Evolutionary conservation across 2,797 vertebrate species (phyloP), one percentile per base, ranked within the genome.

Genomic region (Poecile montanus): DNA sequence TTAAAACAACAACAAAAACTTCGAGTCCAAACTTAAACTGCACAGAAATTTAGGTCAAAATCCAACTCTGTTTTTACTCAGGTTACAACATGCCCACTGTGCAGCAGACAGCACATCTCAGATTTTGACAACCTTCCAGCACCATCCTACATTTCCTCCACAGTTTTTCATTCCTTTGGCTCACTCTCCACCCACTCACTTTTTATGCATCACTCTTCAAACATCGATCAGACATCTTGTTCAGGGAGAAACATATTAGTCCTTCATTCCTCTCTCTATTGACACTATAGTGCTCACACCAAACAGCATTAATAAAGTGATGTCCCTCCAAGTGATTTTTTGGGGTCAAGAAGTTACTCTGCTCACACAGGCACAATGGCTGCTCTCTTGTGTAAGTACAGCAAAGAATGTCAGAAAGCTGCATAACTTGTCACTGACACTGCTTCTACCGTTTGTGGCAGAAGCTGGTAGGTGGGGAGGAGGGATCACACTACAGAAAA

Each of bases 101-200:
- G 1, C 76, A 93, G 76, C 70, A 94, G 91, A 95, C 82, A 89
- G 84, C 53, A 3, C 86, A 81, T 58, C 79, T 94, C 76, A 45
- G 93, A 70, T 88, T 92, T 91, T 96, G 96, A 94, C 88, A 96
- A 44, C 25, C 34, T 94, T 94, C 95, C 95, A 96, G 88, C 85
- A 90, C 58, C 96, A 95, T 90, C 95, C 91, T 75, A 94, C 93
- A 81, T 78, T 94, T 94, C 85, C 85, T 94, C 88, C 88, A 88
- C 85, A 88, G 89, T 72, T 95, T 93, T 88, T 94, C 82, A 75
- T 86, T 95, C 91, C 94, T 94, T 94, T 91, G 91, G 89, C 62
- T 96, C 81, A 93, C 79, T 95, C 66, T 61, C 94, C 84, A 75
- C 93, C 95, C 94, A 95, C 96, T 96, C 89, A 48, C 66, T 90